phyloP scores from a whole-genome alignment of 2,888 invertebrate species.

The Panopea generosa region DNA sequence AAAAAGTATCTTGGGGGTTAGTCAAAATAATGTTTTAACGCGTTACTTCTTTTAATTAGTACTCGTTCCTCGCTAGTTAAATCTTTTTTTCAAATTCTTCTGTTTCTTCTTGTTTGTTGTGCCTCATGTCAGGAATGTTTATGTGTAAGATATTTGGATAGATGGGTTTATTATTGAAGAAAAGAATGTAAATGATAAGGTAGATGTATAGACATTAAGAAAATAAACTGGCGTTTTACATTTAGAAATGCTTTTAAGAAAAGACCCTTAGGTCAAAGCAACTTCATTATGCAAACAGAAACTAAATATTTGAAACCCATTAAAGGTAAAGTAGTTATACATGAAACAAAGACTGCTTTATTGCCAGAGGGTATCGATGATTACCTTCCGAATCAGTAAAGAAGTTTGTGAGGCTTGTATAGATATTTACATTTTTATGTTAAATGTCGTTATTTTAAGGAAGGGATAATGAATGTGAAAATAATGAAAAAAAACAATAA shows the following conservation, averaged over 20 bases:
- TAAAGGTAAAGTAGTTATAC: constrained; percentile 23
- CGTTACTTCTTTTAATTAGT: too few relatives aligned
- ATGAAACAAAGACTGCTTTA: constrained; percentile 33
- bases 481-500: too few relatives aligned
- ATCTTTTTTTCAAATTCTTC: too few relatives aligned
- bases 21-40: too few relatives aligned
- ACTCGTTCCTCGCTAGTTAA: too few relatives aligned
- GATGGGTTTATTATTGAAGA: constrained; percentile 9
- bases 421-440: too few relatives aligned
- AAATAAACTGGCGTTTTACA: constrained; percentile 24
- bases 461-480: too few relatives aligned
- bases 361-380: constrained; percentile 27
- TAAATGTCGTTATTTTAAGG: too few relatives aligned
- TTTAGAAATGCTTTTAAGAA: constrained; percentile 31
- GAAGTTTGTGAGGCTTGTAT: too few relatives aligned
- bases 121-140: too few relatives aligned
- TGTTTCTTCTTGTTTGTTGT: too few relatives aligned
- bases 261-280: constrained; percentile 22
- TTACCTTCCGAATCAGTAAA: constrained; percentile 2
- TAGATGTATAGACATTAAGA: constrained; percentile 15
- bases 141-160: background rate
- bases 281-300: constrained; percentile 35
- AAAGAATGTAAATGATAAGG: constrained; percentile 21
- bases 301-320: constrained; percentile 55
- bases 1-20: too few relatives aligned